Conservation (phyloP, 2,113 vertebrate species). For the Otus sunia region DNA sequence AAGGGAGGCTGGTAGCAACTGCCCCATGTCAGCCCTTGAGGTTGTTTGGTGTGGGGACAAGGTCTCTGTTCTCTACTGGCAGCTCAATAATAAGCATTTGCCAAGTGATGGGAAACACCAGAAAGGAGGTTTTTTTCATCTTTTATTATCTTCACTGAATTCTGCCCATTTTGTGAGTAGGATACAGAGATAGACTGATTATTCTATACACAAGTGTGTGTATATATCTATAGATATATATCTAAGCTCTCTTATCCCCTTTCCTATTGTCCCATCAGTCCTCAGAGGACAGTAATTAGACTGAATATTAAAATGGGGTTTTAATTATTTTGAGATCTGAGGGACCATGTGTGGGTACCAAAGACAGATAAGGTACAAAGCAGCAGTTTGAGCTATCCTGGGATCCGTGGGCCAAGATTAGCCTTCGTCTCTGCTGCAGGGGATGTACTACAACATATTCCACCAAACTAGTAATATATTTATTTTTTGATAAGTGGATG, state of each 20-base stretch:
- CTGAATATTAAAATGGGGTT: background rate
- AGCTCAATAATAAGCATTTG: background rate
- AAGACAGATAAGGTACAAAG: background rate
- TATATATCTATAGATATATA: background rate
- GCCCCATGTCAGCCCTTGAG: background rate
- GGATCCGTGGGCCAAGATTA: background rate
- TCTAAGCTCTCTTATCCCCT: background rate
- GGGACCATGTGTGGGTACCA: background rate
- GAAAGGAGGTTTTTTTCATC: background rate
- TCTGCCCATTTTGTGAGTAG: background rate
- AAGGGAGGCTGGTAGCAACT: background rate
- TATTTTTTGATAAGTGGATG: conserved; percentile 24
- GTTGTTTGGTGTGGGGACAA: background rate
- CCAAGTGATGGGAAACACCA: background rate
- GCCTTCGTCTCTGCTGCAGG: background rate
- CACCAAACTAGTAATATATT: background rate
- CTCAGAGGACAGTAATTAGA: background rate
- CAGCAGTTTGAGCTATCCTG: background rate
- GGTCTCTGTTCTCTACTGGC: background rate
- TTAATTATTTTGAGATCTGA: background rate
- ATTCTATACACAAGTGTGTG: background rate
- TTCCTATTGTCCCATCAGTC: background rate
- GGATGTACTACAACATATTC: background rate
- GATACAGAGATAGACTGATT: background rate
- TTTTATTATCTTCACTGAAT: background rate